Percentiles rank a stretch among this genome's conserved stretches.
Conservation (phyloP, 2,113 vertebrate species). For the Heterotilapia buettikoferi region DNA sequence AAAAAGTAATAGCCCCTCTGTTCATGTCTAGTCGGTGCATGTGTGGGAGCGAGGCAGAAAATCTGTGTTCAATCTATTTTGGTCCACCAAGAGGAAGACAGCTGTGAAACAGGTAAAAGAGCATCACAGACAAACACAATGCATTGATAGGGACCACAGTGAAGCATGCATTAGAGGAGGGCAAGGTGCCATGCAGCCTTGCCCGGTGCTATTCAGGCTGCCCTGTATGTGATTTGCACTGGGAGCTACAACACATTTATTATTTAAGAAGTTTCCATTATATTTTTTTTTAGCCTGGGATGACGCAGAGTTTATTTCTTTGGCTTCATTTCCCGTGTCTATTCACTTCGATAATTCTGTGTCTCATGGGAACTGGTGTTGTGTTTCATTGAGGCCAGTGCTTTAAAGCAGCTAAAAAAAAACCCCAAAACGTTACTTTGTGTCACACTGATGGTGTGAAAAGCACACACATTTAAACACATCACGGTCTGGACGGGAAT, state of each 20-base stretch:
- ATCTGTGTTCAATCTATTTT: not conserved
- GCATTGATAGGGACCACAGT: constrained; percentile 1
- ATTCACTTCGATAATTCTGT: not conserved
- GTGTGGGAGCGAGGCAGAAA: not conserved
- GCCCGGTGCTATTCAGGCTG: not conserved
- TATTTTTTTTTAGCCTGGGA: not conserved
- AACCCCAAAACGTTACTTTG: rapidly evolving
- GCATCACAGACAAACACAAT: not conserved
- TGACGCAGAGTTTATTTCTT: not conserved
- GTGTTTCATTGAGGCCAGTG: not conserved
- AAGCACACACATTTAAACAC: not conserved
- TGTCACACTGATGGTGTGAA: not conserved
- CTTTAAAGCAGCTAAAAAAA: not conserved
- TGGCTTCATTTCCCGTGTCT: not conserved
- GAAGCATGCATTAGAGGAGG: not conserved
- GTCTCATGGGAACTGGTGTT: not conserved
- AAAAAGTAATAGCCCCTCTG: not conserved
- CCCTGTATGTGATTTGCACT: not conserved
- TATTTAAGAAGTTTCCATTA: constrained; percentile 26
- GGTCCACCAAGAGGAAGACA: not conserved
- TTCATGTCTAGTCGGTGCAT: not conserved
- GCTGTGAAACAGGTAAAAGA: not conserved
- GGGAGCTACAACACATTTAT: constrained; percentile 37
- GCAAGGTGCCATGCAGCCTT: not conserved
- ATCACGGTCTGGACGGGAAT: not conserved